Base-by-base conservation (phyloP, 2,888 invertebrate genomes). In the Sthenelais limicola region DNA sequence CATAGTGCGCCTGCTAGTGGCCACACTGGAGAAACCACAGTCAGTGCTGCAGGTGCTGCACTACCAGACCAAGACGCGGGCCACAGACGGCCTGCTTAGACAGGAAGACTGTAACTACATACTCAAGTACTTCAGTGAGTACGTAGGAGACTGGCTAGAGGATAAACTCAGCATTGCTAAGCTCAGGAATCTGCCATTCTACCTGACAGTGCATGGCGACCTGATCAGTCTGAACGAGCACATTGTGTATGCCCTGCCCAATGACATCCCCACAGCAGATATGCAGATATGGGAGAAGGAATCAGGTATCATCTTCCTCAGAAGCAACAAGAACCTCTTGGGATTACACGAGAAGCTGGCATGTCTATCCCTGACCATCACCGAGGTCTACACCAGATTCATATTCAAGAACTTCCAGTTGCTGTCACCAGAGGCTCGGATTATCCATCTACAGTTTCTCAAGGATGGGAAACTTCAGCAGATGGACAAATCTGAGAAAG, bases 111-210 rank as follows among this genome's bases (percentile, higher is more conserved):
- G 78, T 68, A 72, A 73, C 68, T 51, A 72, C 43, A 79, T 80
- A 21, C 62, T 78, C 35, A 79, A 76, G 52, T 80, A 80, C 66
- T 80, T 79, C 74, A 75, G 62, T 66, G 79, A 80, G 43, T 72
- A 74, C n/a, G 43, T 73, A 0, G 74, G 75, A 12, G 30, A 43
- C 7, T 77, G 79, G 78, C 47, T 74, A 35, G 56, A 69, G 5
- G 72, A 75, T 30, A 26, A 47, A 18, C 66, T 54, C 24, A 43
- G 71, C 2, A 67, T 69, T 12, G 32, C 67, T n/a, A 66, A 68
- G 12, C 73, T 80, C 33, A 48, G 77, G 15, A 47, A 58, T 9
- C 73, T 80, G 28, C 79, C 80, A 2, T 49, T 80, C 24, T 80
- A 74, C 67, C 49, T 76, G 26, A 72, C 78, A 18, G 71, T 78